Conservation (phyloP, 2,888 invertebrate species). For the Conchocele bisecta region DNA sequence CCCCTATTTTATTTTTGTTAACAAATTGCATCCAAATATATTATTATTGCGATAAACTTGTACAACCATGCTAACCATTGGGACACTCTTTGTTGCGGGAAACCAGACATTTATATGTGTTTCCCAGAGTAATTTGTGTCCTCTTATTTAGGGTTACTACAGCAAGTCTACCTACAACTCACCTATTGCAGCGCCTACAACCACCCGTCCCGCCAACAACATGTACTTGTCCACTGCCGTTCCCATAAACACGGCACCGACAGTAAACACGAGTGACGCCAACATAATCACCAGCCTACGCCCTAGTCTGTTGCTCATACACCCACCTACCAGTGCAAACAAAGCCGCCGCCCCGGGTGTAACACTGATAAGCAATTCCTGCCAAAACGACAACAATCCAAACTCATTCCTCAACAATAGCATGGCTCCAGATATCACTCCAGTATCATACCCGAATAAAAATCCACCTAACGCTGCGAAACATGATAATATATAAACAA, state of each 20-base stretch:
- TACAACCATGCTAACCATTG: too few species aligned
- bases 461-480: constrained; percentile 84
- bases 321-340: constrained; percentile 83
- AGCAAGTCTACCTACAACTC: too few species aligned
- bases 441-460: constrained; percentile 85
- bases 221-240: constrained; percentile 80
- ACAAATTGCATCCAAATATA: too few species aligned
- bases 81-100: too few species aligned
- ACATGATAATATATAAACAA: constrained; percentile 81
- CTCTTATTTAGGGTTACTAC: too few species aligned
- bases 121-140: too few species aligned
- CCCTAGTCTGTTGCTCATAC: constrained; percentile 84
- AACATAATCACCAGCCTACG: constrained; percentile 84
- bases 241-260: constrained; percentile 84
- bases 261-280: constrained; percentile 84
- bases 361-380: constrained; percentile 84
- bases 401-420: constrained; percentile 82
- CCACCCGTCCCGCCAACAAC: constrained; percentile 83
- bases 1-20: too few species aligned
- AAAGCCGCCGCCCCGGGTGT: constrained; percentile 84
- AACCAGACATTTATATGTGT: too few species aligned
- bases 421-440: constrained; percentile 84
- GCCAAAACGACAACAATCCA: constrained; percentile 82
- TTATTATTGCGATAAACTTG: too few species aligned
- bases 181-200: constrained; percentile 84